Percentiles rank a stretch among this genome's conserved stretches.
phyloP scores from a whole-genome alignment of 2,888 invertebrate species.

The Drosophila peninsularis region DNA sequence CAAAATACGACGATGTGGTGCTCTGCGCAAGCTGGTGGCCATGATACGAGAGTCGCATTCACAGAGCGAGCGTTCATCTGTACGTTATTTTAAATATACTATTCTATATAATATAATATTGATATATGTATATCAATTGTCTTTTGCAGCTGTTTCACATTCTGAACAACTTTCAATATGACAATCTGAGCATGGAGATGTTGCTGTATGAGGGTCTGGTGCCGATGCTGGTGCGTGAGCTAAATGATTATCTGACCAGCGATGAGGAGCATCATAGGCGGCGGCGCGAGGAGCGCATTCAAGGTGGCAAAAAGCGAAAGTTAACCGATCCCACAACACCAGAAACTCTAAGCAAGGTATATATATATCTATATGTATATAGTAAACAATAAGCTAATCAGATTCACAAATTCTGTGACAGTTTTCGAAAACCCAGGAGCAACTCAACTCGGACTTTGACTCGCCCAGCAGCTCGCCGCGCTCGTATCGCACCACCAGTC shows the following conservation, averaged over 20 bases:
- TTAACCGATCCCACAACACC: slow-evolving; percentile 59
- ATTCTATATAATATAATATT: too few species aligned
- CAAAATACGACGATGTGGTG: slow-evolving; percentile 84
- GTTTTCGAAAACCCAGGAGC: slow-evolving; percentile 78
- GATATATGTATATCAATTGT: not conserved
- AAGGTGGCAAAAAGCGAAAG: slow-evolving; percentile 81
- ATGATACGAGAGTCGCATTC: slow-evolving; percentile 80
- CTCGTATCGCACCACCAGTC: slow-evolving; percentile 81
- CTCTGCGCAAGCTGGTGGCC: slow-evolving; percentile 81
- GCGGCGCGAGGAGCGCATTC: slow-evolving; percentile 81
- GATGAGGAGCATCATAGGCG: slow-evolving; percentile 82
- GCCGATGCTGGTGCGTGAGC: slow-evolving; percentile 85
- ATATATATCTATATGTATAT: too few species aligned
- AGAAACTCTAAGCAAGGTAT: slow-evolving; percentile 76
- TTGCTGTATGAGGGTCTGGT: slow-evolving; percentile 86
- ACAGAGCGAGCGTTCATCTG: slow-evolving; percentile 81
- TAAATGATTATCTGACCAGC: slow-evolving; percentile 83
- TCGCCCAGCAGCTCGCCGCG: slow-evolving; percentile 83
- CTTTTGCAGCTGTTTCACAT: slow-evolving; percentile 78
- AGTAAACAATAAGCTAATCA: not conserved
- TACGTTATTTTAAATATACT: slow-evolving; percentile 31
- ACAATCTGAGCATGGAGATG: slow-evolving; percentile 85
- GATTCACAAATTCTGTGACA: slow-evolving; percentile 14
- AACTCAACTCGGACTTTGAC: slow-evolving; percentile 74
- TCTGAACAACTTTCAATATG: slow-evolving; percentile 85